Percentiles rank a stretch among this genome's conserved stretches.
These are phyloP conservation scores for Neosilurus hyrtlii DNA, from an alignment of 2,797 vertebrate species.

Conservation along the genomic window DNA sequence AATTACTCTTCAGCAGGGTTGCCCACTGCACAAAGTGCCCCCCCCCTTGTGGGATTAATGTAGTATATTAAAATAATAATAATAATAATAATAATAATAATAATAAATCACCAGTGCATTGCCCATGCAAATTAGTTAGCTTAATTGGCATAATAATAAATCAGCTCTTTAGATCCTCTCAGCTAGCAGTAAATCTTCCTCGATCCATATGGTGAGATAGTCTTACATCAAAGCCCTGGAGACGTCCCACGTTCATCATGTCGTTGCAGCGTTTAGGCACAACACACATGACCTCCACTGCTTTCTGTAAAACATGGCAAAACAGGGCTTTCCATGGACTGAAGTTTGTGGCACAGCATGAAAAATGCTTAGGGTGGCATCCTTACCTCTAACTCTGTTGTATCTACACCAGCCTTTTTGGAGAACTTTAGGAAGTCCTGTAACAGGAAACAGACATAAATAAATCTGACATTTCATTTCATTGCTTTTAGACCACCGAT, in stretches of 20 bases:
- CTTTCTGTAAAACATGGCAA: conserved; percentile 77
- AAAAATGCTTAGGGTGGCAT: not conserved
- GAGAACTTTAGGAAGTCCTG: conserved; percentile 96
- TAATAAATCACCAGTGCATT: not conserved
- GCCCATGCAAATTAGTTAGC: not conserved
- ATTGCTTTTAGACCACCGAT: not conserved
- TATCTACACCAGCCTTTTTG: conserved; percentile 89
- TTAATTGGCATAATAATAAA: not conserved
- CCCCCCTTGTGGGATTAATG: too few relatives aligned
- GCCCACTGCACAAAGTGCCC: too few relatives aligned
- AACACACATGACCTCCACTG: conserved; percentile 97
- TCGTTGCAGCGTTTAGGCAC: conserved; percentile 99
- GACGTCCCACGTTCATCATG: conserved; percentile 98
- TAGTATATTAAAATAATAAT: too few relatives aligned
- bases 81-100: too few relatives aligned
- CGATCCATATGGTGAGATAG: not conserved
- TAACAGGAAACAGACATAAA: conserved; percentile 38
- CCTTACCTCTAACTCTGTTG: conserved; percentile 88
- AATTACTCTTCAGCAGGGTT: too few relatives aligned
- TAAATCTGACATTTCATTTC: not conserved
- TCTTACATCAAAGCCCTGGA: conserved; percentile 97
- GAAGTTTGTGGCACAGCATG: too few relatives aligned
- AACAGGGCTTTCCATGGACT: not conserved
- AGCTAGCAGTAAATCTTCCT: not conserved
- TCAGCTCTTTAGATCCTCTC: not conserved